Percentiles rank a stretch among this genome's conserved stretches.
These are phyloP conservation scores for Heliconius charithonia DNA, from an alignment of 2,888 invertebrate species.

Conservation along the genomic window DNA sequence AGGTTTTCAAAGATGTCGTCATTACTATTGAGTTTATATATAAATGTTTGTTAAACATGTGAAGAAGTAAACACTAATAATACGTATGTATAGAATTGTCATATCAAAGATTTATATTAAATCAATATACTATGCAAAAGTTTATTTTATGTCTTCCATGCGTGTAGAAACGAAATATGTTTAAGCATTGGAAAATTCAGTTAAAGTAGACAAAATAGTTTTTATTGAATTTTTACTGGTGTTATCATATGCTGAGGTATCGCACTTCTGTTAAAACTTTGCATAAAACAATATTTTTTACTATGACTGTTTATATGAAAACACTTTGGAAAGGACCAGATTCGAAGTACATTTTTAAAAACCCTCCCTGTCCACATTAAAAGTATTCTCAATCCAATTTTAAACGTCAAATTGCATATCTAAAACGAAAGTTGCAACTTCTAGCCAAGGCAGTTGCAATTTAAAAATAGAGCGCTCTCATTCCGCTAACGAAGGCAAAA, in stretches of 20 bases:
- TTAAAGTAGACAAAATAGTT: too few relatives aligned
- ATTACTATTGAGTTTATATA: not conserved
- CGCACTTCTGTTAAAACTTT: not conserved
- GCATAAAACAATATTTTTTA: not conserved
- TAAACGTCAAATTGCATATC: constrained; percentile 36
- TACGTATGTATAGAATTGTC: not conserved
- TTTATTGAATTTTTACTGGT: too few relatives aligned
- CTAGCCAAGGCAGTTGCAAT: constrained; percentile 35
- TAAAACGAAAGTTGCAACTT: constrained; percentile 34
- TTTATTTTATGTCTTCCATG: too few relatives aligned
- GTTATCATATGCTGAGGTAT: not conserved
- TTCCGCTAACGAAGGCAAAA: constrained; percentile 44
- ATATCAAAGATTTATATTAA: not conserved
- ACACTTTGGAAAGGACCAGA: not conserved
- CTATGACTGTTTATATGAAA: too few relatives aligned
- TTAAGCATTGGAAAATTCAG: too few relatives aligned
- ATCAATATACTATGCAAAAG: not conserved
- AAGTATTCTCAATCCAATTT: constrained; percentile 26
- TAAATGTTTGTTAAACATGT: not conserved
- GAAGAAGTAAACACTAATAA: not conserved
- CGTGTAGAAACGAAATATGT: too few relatives aligned
- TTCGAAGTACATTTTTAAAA: not conserved
- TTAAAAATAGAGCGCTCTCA: constrained; percentile 42
- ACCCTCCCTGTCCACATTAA: constrained; percentile 20
- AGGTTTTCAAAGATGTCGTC: constrained; percentile 2